Evolutionary conservation across 2,797 vertebrate genomes (phyloP).

Genomic region (Masticophis lateralis): DNA sequence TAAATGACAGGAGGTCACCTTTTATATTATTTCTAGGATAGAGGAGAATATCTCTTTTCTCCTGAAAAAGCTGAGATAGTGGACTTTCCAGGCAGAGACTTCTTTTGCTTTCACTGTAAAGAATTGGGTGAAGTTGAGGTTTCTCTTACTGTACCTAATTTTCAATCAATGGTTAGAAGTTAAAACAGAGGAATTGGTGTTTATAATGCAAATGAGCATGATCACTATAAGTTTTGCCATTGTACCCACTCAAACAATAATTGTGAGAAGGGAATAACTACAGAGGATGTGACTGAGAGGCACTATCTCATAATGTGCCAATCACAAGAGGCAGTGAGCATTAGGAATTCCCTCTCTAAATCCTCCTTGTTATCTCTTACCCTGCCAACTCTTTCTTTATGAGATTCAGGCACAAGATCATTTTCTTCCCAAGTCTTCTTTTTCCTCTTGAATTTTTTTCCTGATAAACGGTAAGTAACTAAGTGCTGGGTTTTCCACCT

Average conservation of each 20-base stretch:
- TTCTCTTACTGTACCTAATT: not conserved
- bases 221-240: not conserved
- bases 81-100: not conserved
- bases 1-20: not conserved
- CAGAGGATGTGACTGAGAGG: not conserved
- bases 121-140: not conserved
- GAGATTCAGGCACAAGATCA: not conserved
- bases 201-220: not conserved
- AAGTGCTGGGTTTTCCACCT: not conserved
- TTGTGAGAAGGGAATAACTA: not conserved
- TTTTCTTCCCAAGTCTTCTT: not conserved
- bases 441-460: not conserved
- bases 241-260: too few species aligned
- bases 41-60: not conserved
- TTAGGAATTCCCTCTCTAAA: not conserved
- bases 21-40: not conserved
- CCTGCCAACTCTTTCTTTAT: not conserved
- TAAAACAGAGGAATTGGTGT: not conserved
- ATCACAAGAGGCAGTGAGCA: not conserved
- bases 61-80: not conserved
- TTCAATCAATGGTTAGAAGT: not conserved
- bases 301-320: not conserved
- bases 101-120: not conserved
- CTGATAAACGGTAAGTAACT: not conserved
- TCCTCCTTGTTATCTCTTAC: not conserved